These are phyloP conservation scores for Diceros bicornis DNA, from an alignment of 2,797 vertebrate genomes.

Conservation along the genomic window DNA sequence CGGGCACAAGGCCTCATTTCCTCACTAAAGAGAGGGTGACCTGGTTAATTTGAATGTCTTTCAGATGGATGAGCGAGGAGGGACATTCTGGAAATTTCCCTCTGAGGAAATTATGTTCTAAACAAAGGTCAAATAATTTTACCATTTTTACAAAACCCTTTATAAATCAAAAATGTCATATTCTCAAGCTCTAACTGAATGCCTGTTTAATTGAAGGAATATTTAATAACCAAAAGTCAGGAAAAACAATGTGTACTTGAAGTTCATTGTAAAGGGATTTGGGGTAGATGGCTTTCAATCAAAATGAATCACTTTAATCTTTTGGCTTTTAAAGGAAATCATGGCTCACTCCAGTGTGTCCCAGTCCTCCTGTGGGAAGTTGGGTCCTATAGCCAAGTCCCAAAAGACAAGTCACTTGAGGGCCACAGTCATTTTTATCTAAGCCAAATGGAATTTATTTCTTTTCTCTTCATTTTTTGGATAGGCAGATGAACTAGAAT, in stretches of 20 bases:
- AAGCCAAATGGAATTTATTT: conserved; percentile 17
- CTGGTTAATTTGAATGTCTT: not conserved
- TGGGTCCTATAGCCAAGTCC: not conserved
- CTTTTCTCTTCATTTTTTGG: conserved; percentile 26
- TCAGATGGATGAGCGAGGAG: not conserved
- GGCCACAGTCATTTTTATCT: conserved; percentile 2
- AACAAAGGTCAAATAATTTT: conserved; percentile 1
- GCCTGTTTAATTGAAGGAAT: not conserved
- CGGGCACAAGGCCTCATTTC: not conserved
- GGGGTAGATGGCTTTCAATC: not conserved
- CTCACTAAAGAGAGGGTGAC: not conserved
- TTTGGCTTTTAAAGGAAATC: conserved; percentile 21
- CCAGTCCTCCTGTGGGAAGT: not conserved
- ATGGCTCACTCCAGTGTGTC: not conserved
- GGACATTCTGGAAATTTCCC: not conserved
- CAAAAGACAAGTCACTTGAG: not conserved
- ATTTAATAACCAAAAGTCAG: conserved; percentile 8
- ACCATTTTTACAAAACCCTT: not conserved
- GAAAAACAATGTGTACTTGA: not conserved
- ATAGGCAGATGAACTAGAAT: not conserved
- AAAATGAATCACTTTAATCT: not conserved
- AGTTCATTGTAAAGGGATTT: not conserved
- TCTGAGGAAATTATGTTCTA: not conserved
- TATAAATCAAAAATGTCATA: not conserved
- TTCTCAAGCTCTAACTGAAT: conserved; percentile 33